Base-by-base conservation (phyloP, 2,113 vertebrate genomes). In the Deroptyus accipitrinus region DNA sequence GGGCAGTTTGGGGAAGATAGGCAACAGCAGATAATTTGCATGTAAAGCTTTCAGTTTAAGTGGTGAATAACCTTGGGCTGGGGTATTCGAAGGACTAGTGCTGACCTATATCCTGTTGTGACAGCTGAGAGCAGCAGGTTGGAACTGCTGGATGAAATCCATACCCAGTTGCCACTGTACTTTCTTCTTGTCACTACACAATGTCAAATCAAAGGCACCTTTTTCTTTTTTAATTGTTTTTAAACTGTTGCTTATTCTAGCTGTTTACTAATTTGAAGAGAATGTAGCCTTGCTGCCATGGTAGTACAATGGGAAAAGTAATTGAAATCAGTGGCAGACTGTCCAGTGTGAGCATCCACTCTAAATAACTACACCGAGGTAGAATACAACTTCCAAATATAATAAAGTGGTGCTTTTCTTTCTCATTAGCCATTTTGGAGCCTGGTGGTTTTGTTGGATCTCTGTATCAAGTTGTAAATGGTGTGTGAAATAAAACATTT, bases 101-200 rank as follows among this genome's bases (percentile, higher is more conserved):
- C 48, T 94, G 92, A 94, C 94, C 93, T 96, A 11, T 90, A 92
- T 83, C 68, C 88, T 93, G 79, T 94, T 96, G 83, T 96, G 96
- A 95, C 88, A 95, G 88, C 93, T 90, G 96, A 96, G 92, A 92
- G 88, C 94, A 94, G 95, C 88, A 95, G 86, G 88, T 93, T 96
- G 93, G 88, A 96, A 86, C 92, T 96, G 90, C 88, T 96, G 95
- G 95, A 90, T 92, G 88, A 91, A 96, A 92, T 94, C 95, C 83
- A 83, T 95, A 88, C 61, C 61, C 75, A 88, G 75, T 95, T 94
- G 90, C 90, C 83, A 95, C 46, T 92, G 64, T 83, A 95, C 73
- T 88, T 94, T 74, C 85, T 96, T 93, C 91, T 93, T 92, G 92
- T 94, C 76, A 72, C 69, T 86, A 35, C 22, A 49, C 80, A 93